Evolutionary conservation across 2,797 vertebrate species (phyloP).

Genomic region (Rhinichthys osculus): DNA sequence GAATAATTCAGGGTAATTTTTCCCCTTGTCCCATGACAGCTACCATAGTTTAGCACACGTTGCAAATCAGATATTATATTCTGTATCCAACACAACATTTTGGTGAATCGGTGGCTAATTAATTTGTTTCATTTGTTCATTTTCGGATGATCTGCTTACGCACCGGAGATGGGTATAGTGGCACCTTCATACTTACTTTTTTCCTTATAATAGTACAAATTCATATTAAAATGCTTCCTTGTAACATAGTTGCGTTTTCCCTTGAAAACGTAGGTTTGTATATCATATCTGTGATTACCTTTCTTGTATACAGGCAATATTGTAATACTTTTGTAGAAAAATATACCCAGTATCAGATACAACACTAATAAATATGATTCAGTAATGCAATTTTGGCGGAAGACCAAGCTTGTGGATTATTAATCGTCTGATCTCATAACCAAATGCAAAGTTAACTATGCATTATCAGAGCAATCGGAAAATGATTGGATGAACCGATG

Average conservation of each 20-base stretch:
- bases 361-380: slow-evolving; percentile 22
- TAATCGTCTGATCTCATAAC: slow-evolving; percentile 34
- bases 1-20: no score
- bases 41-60: no score
- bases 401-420: not conserved
- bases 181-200: no score
- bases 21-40: no score
- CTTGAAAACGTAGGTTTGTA: not conserved
- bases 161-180: no score
- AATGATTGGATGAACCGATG: slow-evolving; percentile 31
- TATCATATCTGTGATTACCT: not conserved
- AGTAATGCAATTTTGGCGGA: not conserved
- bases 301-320: not conserved
- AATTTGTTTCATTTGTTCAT: no score
- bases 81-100: no score
- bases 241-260: not conserved
- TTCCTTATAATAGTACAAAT: not conserved
- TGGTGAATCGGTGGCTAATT: no score
- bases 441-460: slow-evolving; percentile 47
- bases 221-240: not conserved
- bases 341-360: not conserved
- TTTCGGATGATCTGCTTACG: no score
- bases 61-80: no score
- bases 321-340: not conserved
- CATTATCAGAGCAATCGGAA: slow-evolving; percentile 48